A percentile compares a stretch with the other conserved stretches of the same genome.
These are phyloP conservation scores for Simalia tracyae DNA, from an alignment of 2,797 vertebrate species.

Conservation along the genomic window DNA sequence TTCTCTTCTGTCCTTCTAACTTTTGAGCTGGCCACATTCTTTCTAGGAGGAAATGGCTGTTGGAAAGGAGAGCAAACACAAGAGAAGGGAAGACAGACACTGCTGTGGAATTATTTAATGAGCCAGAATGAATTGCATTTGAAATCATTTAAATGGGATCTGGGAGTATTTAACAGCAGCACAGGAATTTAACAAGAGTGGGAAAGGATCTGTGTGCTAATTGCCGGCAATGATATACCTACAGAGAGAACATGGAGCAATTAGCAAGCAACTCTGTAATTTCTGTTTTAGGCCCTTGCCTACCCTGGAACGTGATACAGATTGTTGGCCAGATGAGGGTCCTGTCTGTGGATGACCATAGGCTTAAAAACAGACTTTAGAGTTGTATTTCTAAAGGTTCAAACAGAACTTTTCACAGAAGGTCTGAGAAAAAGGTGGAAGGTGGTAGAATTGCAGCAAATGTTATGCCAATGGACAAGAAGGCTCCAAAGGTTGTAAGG, in stretches of 20 bases:
- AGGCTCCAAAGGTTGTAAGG: not conserved
- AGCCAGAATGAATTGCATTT: conserved; percentile 81
- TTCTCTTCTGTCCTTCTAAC: not conserved
- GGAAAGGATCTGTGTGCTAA: conserved; percentile 76
- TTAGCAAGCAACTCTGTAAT: conserved; percentile 72
- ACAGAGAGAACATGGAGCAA: conserved; percentile 70
- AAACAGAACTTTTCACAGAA: not conserved
- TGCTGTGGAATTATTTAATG: conserved; percentile 78
- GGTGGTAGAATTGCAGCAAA: not conserved
- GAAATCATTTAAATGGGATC: conserved; percentile 82
- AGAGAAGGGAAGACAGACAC: conserved; percentile 66
- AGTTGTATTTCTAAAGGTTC: not conserved
- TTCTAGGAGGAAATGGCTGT: conserved; percentile 65
- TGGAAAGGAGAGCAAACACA: conserved; percentile 64
- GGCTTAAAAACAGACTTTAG: conserved; percentile 32
- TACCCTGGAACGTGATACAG: conserved; percentile 51
- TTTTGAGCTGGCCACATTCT: conserved; percentile 25
- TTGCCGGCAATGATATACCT: conserved; percentile 79
- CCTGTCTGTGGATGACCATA: conserved; percentile 39
- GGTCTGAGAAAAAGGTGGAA: not conserved
- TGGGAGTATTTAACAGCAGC: conserved; percentile 80
- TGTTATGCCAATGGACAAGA: not conserved
- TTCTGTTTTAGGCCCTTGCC: conserved; percentile 62
- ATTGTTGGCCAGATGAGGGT: conserved; percentile 34
- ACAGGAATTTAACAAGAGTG: conserved; percentile 79